Conservation (phyloP, 37 sponge, comb jelly and placozoan species). For the Cliona cf. orientalis region DNA sequence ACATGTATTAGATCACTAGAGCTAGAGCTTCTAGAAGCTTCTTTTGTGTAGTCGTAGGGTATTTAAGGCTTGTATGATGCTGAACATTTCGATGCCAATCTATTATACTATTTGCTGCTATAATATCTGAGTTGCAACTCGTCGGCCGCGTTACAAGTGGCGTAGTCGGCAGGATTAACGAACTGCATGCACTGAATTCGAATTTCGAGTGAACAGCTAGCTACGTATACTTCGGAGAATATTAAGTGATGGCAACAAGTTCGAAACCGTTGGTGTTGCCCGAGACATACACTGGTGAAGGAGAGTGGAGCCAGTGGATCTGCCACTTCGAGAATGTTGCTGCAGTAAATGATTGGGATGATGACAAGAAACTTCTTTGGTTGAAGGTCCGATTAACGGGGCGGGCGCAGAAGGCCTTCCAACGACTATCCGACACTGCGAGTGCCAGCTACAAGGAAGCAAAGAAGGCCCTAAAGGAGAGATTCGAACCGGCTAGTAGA, state of each 20-base stretch:
- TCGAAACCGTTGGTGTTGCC: slow-evolving; percentile 27
- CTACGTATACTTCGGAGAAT: neutral
- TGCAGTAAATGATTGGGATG: slow-evolving; percentile 50
- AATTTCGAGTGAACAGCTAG: too few relatives aligned
- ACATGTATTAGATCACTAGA: neutral
- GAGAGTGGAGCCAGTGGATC: slow-evolving; percentile 38
- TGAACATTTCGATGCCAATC: neutral
- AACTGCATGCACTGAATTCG: too few relatives aligned
- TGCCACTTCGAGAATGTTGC: slow-evolving; percentile 43
- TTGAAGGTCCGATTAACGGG: slow-evolving; percentile 45
- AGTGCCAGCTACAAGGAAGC: neutral
- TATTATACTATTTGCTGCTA: neutral
- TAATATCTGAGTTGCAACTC: neutral
- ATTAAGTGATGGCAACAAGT: slow-evolving; percentile 1
- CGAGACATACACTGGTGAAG: slow-evolving; percentile 44
- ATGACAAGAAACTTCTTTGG: slow-evolving; percentile 24
- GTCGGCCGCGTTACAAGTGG: too few relatives aligned
- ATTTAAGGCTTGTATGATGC: slow-evolving; percentile 1
- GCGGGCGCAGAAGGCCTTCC: slow-evolving; percentile 25
- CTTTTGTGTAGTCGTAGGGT: neutral
- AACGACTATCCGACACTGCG: slow-evolving; percentile 4
- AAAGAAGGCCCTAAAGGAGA: slow-evolving; percentile 22
- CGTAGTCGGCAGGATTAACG: too few relatives aligned
- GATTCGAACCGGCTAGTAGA: slow-evolving; percentile 43
- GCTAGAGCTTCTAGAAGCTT: neutral